A percentile compares a stretch with the other conserved stretches of the same genome.
phyloP scores from a whole-genome alignment of 2,113 vertebrate species.

The Chaetodon auriga region DNA sequence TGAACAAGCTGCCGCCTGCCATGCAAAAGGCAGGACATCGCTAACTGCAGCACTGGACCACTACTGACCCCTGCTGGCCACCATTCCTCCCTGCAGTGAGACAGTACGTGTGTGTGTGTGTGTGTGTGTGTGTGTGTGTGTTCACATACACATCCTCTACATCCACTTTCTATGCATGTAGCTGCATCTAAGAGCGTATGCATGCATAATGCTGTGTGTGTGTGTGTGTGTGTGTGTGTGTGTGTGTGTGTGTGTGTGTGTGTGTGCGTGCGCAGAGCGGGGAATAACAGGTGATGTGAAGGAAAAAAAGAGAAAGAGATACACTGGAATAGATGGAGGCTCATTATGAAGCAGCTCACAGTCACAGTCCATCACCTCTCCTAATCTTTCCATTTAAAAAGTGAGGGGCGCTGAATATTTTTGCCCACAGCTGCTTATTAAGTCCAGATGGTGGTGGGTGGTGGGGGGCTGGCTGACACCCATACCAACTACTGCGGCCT shows the following conservation, averaged over 20 bases:
- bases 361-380: constrained; percentile 81
- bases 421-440: constrained; percentile 78
- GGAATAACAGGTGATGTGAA: constrained; percentile 61
- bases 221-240: constrained; percentile 14
- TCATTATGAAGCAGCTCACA: constrained; percentile 79
- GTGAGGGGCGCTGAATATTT: constrained; percentile 73
- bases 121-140: background rate
- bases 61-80: constrained; percentile 85
- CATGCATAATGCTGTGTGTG: constrained; percentile 32
- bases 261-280: background rate
- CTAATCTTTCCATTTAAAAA: constrained; percentile 82
- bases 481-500: constrained; percentile 59
- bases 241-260: constrained; percentile 13
- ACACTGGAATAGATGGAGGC: constrained; percentile 65
- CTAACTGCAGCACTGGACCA: constrained; percentile 64
- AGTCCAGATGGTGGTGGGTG: constrained; percentile 74
- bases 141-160: constrained; percentile 5
- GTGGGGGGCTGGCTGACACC: constrained; percentile 62
- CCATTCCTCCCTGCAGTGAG: constrained; percentile 31
- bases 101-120: background rate
- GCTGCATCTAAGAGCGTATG: constrained; percentile 25
- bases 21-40: constrained; percentile 18
- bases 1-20: constrained; percentile 44
- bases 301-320: constrained; percentile 24
- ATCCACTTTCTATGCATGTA: constrained; percentile 31